Conservation (phyloP, 2,797 vertebrate species). For the Benthosema pterotum region DNA sequence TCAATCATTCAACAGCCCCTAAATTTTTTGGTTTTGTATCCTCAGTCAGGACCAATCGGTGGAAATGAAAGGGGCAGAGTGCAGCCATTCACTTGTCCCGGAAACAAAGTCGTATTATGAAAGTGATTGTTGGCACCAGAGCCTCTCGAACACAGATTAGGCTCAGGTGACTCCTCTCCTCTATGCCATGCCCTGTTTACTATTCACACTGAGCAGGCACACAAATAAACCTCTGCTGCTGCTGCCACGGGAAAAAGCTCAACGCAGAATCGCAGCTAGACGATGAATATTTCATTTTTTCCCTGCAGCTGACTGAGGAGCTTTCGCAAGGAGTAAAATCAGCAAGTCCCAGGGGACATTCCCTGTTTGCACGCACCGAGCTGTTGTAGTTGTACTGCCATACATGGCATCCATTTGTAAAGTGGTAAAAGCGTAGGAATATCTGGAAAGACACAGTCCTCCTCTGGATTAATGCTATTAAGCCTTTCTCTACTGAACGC, state of each 20-base stretch:
- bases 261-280: no score
- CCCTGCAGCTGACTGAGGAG: constrained; percentile 61
- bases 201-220: constrained; percentile 62
- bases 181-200: constrained; percentile 58
- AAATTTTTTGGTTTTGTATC: no score
- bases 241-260: constrained; percentile 55
- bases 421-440: constrained; percentile 11
- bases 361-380: constrained; percentile 6
- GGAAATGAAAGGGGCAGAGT: constrained; percentile 5
- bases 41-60: constrained; percentile 16
- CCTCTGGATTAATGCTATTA: constrained; percentile 17
- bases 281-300: constrained; percentile 76
- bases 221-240: constrained; percentile 67
- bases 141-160: constrained; percentile 63
- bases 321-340: constrained; percentile 63
- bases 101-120: constrained; percentile 35
- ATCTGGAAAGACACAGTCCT: not conserved
- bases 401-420: constrained; percentile 36
- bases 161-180: constrained; percentile 47
- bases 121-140: constrained; percentile 42
- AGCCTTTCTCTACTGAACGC: no score
- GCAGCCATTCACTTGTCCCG: constrained; percentile 30
- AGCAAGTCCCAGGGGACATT: constrained; percentile 47
- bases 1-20: no score
- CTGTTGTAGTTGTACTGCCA: constrained; percentile 42